Base-by-base conservation (phyloP, 2,113 vertebrate species). In the Bujurquina vittata region DNA sequence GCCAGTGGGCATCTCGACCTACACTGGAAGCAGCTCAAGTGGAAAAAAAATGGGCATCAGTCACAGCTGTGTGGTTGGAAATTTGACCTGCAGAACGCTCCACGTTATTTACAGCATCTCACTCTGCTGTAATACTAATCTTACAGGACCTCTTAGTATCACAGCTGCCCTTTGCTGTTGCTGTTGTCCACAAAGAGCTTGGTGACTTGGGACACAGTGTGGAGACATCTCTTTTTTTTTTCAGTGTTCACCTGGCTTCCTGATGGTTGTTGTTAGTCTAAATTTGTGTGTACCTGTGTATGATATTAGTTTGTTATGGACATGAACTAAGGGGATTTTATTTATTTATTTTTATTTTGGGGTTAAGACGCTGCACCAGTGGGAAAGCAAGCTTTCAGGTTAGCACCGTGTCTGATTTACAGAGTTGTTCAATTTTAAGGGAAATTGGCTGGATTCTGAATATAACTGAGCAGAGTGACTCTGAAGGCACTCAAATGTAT, bases 1-100 rank as follows among this genome's bases (percentile, higher is more conserved):
- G 54, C 67, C 56, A 61, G 10, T 67, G 84, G 81, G 80, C 88
- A 90, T 88, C 72, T 84, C 7, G 0, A 49, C 65, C 33, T 40
- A 33, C 46, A 31, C 77, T 90, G 90, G 79, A 83, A 79, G 80
- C 23, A 17, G 40, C 76, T 90, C 69, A 54, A 40, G 75, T 83
- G 87, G 90, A 89, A 91, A 91, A 84, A 83, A 26, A 26, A 26
- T 61, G 83, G 88, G 77, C 83, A 90, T 86, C 74, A 81, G 85
- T 88, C 85, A 78, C 46, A 52, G 49, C 17, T 57, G 20, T 88
- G 86, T 82, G 88, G 84, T 82, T 90, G 88, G 92, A 90, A 88
- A 90, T 84, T 63, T 52, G 85, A 29, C 82, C 88, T 77, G 75
- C 77, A 77, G 79, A 80, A 83, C 79, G 57, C 67, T 74, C 84